phyloP scores from a whole-genome alignment of 1,140 invertebrate species.

The Cardiocondyla obscurior region DNA sequence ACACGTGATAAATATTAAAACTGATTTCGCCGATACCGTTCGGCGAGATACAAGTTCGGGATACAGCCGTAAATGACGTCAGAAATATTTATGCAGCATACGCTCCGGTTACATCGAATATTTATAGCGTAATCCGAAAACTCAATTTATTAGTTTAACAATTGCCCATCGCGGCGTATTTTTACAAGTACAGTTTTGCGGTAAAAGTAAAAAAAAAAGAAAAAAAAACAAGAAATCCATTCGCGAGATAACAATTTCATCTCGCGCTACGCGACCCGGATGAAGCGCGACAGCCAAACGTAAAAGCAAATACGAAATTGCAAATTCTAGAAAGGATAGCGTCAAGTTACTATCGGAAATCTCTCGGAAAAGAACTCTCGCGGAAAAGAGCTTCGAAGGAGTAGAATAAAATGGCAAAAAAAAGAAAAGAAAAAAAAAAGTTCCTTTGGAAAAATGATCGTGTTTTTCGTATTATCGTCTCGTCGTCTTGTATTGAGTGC shows the following conservation, averaged over 20 bases:
- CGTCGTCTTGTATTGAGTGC: not conserved
- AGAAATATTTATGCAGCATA: conserved; percentile 42
- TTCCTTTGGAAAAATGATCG: not conserved
- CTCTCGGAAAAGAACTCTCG: not conserved
- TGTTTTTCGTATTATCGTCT: not conserved
- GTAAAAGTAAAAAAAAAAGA: conserved; percentile 1
- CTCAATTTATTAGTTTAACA: conserved; percentile 36
- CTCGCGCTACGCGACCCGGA: conserved; percentile 8
- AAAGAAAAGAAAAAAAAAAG: not conserved
- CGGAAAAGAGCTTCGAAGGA: not conserved
- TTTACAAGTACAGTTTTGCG: conserved; percentile 8
- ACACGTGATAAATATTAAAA: not conserved
- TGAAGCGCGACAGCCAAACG: not conserved
- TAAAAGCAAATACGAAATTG: conserved; percentile 22
- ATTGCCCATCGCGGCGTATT: conserved; percentile 26
- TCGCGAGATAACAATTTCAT: conserved; percentile 41
- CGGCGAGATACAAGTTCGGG: not conserved
- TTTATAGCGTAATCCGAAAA: conserved; percentile 19
- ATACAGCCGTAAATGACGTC: not conserved
- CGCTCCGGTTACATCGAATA: conserved; percentile 10
- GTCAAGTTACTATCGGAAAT: not conserved
- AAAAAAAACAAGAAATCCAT: conserved; percentile 9
- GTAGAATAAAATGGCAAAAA: not conserved
- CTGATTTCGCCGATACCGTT: not conserved
- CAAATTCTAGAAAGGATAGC: not conserved